phyloP scores from a whole-genome alignment of 2,113 vertebrate genomes.

The Cricetomys ansorgei region DNA sequence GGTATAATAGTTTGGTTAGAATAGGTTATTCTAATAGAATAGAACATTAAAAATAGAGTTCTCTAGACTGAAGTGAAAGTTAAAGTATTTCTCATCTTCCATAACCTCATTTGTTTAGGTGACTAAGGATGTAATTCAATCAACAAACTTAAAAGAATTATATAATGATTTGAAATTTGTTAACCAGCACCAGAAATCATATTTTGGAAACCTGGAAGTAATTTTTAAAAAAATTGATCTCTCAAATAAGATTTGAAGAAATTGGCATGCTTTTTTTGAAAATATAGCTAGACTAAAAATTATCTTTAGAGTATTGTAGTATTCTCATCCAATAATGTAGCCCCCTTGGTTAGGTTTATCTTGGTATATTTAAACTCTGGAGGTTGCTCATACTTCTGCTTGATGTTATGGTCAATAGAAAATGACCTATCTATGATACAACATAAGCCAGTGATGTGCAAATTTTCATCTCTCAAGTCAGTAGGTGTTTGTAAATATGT shows the following conservation, averaged over 20 bases:
- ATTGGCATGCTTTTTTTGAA: slow-evolving; percentile 69
- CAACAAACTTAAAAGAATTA: slow-evolving; percentile 54
- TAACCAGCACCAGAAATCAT: slow-evolving; percentile 47
- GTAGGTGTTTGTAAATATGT: slow-evolving; percentile 88
- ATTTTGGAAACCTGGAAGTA: slow-evolving; percentile 63
- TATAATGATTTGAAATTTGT: slow-evolving; percentile 57
- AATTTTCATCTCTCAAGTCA: slow-evolving; percentile 85
- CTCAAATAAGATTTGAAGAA: slow-evolving; percentile 67
- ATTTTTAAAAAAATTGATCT: slow-evolving; percentile 15
- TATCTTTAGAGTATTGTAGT: slow-evolving; percentile 75
- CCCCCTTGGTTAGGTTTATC: slow-evolving; percentile 89
- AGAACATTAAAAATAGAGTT: slow-evolving; percentile 31
- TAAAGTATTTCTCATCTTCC: slow-evolving; percentile 81
- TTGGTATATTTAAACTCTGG: slow-evolving; percentile 82
- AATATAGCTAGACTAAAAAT: slow-evolving; percentile 69
- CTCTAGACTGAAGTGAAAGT: slow-evolving; percentile 72
- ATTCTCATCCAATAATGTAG: slow-evolving; percentile 87
- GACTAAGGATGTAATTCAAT: slow-evolving; percentile 65
- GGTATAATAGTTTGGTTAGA: not conserved
- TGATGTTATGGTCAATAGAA: slow-evolving; percentile 81
- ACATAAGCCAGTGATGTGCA: slow-evolving; percentile 82
- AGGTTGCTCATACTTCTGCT: slow-evolving; percentile 85
- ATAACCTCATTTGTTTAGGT: slow-evolving; percentile 71
- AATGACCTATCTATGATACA: slow-evolving; percentile 74
- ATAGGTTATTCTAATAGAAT: too few relatives aligned